Base-by-base conservation (phyloP, 1,140 invertebrate species). In the Chrysopa pallens region DNA sequence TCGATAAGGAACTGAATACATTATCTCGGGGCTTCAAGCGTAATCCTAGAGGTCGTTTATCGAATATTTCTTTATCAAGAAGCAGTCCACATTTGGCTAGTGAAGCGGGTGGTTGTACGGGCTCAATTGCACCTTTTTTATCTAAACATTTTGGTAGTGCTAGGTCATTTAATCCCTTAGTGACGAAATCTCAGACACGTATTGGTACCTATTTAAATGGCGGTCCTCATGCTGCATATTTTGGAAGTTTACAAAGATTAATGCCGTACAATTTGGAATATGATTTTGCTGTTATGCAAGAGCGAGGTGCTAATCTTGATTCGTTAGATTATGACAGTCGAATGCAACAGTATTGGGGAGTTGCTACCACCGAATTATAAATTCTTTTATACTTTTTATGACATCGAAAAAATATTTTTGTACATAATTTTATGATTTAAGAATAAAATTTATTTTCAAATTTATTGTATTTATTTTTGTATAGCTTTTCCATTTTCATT, bases 291-390 rank as follows among this genome's bases (percentile, higher is more conserved):
- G 74, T 82, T 2, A 84, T 84, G 50, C 79, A 83, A 52, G 81
- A 86, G 55, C 67, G 80, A 42, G 67, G 66, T 35, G 66, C 69
- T 9, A 60, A 68, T 42, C 59, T 74, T 38, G 81, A 84, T 52
- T 83, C 81, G 0, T 59, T 84, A 48, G 80, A 84, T 51, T 72
- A 81, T 40, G 80, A 84, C 54, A 72, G 72, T 38, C 68, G 83
- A 39, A 87, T 87, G 82, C 77, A 83, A 48, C 81, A 84, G 49
- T 87, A 87, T 60, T 87, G 83, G 83, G 83, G 82, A 36, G 81
- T 86, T 35, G 80, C 82, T 6, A 85, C 82, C 1, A 86, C 83
- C 1, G 83, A 86, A 62, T 56, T 85, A 39, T 83, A 63, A 72
- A 48, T 12, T 43, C 11, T 43, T 8, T 31, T 31, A 7, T 7